Percentiles rank a stretch among this genome's conserved stretches.
These are phyloP conservation scores for Trigoniulus corallinus DNA, from an alignment of 1,140 invertebrate genomes.

Conservation along the genomic window DNA sequence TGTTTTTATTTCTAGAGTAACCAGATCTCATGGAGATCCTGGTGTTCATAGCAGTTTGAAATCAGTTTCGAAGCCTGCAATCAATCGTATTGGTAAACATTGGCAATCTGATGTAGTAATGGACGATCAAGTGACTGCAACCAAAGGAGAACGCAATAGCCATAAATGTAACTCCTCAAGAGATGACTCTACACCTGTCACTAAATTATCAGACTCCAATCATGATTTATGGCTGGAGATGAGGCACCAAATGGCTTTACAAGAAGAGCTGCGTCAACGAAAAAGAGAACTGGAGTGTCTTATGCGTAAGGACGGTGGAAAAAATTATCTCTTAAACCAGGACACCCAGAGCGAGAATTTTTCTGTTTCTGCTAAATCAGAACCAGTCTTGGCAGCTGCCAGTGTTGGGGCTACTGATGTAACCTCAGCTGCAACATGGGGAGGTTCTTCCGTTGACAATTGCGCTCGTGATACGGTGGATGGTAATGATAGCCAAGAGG, in stretches of 20 bases:
- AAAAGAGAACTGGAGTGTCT: conserved; percentile 25
- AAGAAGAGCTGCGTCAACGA: conserved; percentile 24
- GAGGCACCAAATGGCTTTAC: conserved; percentile 23
- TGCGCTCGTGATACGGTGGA: conserved; percentile 24
- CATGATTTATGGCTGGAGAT: conserved; percentile 27
- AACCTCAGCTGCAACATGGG: conserved; percentile 25
- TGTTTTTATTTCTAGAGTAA: no score
- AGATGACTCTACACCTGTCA: no score
- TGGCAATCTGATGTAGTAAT: no score
- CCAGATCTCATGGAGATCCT: no score
- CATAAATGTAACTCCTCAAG: no score
- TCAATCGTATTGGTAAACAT: no score
- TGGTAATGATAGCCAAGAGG: conserved; percentile 13
- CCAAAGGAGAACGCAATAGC: no score
- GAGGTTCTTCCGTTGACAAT: conserved; percentile 26
- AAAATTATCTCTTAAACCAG: conserved; percentile 22
- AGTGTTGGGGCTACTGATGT: conserved; percentile 18
- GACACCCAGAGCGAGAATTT: conserved; percentile 26
- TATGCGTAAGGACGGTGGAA: conserved; percentile 25
- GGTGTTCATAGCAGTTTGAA: no score
- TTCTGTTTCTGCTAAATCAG: conserved; percentile 18
- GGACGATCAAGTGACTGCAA: no score
- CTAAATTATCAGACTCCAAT: conserved; percentile 16
- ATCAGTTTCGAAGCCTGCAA: no score
- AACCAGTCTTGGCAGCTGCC: conserved; percentile 15